These are phyloP conservation scores for Ernsta delagoae DNA, from an alignment of 2,888 invertebrate species.

Conservation along the genomic window DNA sequence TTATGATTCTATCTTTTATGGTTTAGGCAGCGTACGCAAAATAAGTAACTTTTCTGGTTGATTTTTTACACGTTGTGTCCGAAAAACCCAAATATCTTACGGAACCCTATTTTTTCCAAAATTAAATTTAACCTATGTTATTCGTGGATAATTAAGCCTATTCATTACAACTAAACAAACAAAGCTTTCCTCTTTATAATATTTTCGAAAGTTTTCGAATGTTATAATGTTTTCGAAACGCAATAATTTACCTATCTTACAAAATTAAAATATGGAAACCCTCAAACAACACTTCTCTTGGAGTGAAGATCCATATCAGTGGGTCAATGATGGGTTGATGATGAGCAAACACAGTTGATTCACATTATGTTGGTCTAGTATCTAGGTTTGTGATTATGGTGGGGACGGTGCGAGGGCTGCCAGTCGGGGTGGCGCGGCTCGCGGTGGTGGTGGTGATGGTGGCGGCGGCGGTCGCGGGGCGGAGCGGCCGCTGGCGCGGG, in stretches of 20 bases:
- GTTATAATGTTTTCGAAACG: background rate
- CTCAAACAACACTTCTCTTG: background rate
- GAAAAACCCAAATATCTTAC: too few species aligned
- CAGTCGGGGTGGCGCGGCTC: slow-evolving; percentile 81
- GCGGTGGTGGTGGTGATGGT: slow-evolving; percentile 91
- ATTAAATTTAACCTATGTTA: too few species aligned
- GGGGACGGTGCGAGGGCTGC: slow-evolving; percentile 83
- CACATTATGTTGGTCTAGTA: slow-evolving; percentile 43
- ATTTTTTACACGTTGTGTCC: too few species aligned
- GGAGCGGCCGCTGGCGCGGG: slow-evolving; percentile 45
- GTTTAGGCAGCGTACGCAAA: too few species aligned
- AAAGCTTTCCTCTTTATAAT: too few species aligned
- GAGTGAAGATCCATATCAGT: too few species aligned
- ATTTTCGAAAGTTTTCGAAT: too few species aligned
- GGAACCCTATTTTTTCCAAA: too few species aligned
- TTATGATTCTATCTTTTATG: too few species aligned
- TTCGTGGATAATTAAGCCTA: too few species aligned
- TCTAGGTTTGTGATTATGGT: slow-evolving; percentile 82
- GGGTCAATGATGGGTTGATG: background rate
- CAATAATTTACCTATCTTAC: background rate
- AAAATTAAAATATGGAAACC: background rate
- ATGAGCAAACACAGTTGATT: background rate
- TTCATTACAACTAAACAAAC: too few species aligned
- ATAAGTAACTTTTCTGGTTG: too few species aligned
- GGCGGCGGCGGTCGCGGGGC: slow-evolving; percentile 86